A percentile compares a stretch with the other conserved stretches of the same genome.
Evolutionary conservation across 2,888 invertebrate genomes (phyloP).

Genomic region (Dryadula phaetusa): DNA sequence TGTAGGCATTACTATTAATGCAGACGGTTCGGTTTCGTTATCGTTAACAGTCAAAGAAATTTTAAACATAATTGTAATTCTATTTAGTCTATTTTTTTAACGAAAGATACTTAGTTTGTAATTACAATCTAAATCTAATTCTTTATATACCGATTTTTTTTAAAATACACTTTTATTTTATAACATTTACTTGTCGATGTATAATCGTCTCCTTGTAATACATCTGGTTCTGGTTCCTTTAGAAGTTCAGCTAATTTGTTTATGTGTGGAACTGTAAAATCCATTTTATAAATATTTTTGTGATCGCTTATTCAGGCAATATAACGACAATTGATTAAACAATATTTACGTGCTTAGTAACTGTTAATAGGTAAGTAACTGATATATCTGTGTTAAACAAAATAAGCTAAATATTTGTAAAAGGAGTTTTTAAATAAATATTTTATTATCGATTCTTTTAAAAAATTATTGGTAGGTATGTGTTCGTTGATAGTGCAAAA

Average conservation of each 20-base stretch:
- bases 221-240: conserved; percentile 71
- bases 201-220: conserved; percentile 73
- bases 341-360: conserved; percentile 17
- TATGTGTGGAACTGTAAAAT: conserved; percentile 63
- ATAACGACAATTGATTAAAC: conserved; percentile 26
- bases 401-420: too few species aligned
- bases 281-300: conserved; percentile 51
- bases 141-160: too few species aligned
- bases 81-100: too few species aligned
- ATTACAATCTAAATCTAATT: too few species aligned
- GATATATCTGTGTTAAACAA: not conserved
- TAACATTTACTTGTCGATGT: conserved; percentile 62
- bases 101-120: too few species aligned
- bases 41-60: too few species aligned
- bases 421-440: not conserved
- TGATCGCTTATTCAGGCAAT: not conserved
- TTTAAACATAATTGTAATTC: too few species aligned
- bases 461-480: too few species aligned
- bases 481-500: too few species aligned
- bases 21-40: too few species aligned
- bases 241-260: conserved; percentile 66
- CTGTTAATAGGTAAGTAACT: not conserved
- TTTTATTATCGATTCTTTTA: not conserved
- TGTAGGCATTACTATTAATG: too few species aligned
- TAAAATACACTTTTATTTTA: too few species aligned